Evolutionary conservation across 2,888 invertebrate species (phyloP), one percentile per base, ranked within the genome.

Genomic region (Mechanitis messenoides): DNA sequence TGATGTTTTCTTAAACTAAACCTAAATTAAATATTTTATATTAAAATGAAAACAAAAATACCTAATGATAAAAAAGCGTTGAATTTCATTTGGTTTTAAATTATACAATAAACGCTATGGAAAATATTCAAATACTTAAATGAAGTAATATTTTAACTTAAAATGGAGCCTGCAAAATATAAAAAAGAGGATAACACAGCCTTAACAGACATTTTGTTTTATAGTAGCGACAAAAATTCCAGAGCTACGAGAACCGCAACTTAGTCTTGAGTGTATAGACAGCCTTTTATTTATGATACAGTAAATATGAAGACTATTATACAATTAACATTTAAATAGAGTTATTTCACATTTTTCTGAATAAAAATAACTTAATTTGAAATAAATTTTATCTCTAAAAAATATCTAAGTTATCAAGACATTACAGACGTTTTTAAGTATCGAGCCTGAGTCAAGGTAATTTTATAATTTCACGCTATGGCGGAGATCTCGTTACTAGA

Each of bases 391-490:
- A 33, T 20, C n/a, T 47, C 33, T 58, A 38, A 57, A 57, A 57
- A 54, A 60, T 47, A 56, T 53, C 33, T 58, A 45, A 31, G 65
- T 60, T 69, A 68, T 69, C 69, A 69, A 71, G 72, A 70, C 68
- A 64, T 68, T 60, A 68, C 69, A 65, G 66, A 64, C 55, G 59
- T 63, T 59, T 59, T 67, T 71, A 70, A 69, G 73, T 72, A 70
- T 77, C 78, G 75, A 72, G 64, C 64, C 63, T 71, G 67, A 71
- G 76, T 70, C 77, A 80, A 78, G 78, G 85, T 83, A 82, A 87
- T 85, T 85, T 85, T 76, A 84, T 85, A 87, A 89, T 89, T 89
- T 89, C 89, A 89, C 87, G 89, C 82, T 77, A 77, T 81, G 80
- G 68, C 80, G 83, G 80, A 84, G 79, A 84, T 84, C 86, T 87